These are phyloP conservation scores for Invenusta paracnida DNA, from an alignment of 2,888 invertebrate genomes.

Conservation along the genomic window DNA sequence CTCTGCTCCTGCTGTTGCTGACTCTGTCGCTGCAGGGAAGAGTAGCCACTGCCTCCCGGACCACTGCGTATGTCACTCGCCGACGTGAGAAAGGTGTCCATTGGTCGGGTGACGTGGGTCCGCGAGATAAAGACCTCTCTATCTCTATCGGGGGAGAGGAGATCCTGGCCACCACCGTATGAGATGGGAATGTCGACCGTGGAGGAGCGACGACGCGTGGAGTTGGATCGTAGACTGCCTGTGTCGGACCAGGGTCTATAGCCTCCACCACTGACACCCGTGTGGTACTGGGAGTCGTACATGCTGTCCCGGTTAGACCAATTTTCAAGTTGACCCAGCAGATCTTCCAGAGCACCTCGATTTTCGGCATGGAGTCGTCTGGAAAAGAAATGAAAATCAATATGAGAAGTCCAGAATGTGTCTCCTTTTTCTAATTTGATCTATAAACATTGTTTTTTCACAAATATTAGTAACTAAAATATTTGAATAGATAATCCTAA, in stretches of 20 bases:
- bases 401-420: background rate
- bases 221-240: background rate
- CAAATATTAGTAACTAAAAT: no score
- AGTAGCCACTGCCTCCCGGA: background rate
- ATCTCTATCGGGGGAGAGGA: background rate
- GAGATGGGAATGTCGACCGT: background rate
- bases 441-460: no score
- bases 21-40: background rate
- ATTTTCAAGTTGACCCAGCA: background rate
- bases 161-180: background rate
- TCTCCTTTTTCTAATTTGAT: no score
- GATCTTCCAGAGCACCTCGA: background rate
- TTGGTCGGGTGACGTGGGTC: background rate
- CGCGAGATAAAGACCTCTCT: background rate
- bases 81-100: background rate
- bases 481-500: no score
- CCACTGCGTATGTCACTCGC: background rate
- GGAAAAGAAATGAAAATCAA: background rate
- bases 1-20: background rate
- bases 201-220: background rate
- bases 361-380: background rate
- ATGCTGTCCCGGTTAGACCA: background rate
- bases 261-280: background rate
- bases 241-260: background rate
- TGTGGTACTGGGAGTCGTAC: no score